A percentile compares a stretch with the other conserved stretches of the same genome.
Conservation (phyloP, 2,888 invertebrate species). For the Saturnia japonica region DNA sequence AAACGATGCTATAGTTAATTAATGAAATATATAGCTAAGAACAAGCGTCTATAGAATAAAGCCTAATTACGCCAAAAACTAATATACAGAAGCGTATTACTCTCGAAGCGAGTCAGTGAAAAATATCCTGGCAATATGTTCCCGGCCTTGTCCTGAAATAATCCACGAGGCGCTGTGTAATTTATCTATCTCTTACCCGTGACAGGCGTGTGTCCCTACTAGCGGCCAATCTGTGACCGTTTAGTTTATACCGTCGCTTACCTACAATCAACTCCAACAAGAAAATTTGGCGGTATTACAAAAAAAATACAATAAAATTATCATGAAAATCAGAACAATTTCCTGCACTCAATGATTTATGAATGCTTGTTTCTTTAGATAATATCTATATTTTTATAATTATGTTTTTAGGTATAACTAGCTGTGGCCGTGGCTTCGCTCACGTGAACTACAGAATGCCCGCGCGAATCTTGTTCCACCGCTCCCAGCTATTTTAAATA, state of each 20-base stretch:
- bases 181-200: slow-evolving; percentile 44
- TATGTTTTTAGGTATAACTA: no score
- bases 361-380: no score
- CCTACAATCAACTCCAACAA: not conserved
- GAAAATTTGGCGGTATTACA: not conserved
- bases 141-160: slow-evolving; percentile 46
- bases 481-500: no score
- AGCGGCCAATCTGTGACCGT: slow-evolving; percentile 34
- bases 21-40: slow-evolving; percentile 17
- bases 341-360: no score
- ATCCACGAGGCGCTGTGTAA: slow-evolving; percentile 46
- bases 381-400: no score
- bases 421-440: no score
- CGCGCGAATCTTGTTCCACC: no score
- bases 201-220: slow-evolving; percentile 38
- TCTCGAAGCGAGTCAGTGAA: slow-evolving; percentile 39
- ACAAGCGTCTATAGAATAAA: slow-evolving; percentile 28
- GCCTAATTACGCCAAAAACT: slow-evolving; percentile 27
- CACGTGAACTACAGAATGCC: no score
- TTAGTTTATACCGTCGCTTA: slow-evolving; percentile 26
- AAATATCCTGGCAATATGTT: slow-evolving; percentile 53
- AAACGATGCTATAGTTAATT: slow-evolving; percentile 12
- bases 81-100: slow-evolving; percentile 36
- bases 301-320: not conserved
- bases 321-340: not conserved